Percentiles rank a stretch among this genome's conserved stretches.
phyloP scores from a whole-genome alignment of 2,888 invertebrate species.

The Xestia sexstrigata region DNA sequence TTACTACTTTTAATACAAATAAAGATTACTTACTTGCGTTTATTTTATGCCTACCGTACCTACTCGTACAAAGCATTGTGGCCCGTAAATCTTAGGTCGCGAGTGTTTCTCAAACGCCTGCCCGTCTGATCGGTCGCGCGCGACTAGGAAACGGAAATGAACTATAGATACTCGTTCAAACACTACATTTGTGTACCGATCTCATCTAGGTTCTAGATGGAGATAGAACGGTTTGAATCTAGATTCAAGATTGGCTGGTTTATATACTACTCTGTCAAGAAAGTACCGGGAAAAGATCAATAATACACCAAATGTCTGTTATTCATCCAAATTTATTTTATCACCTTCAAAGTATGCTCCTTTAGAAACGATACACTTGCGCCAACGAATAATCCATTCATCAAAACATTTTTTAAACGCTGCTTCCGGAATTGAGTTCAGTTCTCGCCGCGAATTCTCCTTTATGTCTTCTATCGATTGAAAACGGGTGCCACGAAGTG shows the following conservation, averaged over 20 bases:
- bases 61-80: slow-evolving; percentile 68
- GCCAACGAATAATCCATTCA: too few relatives aligned
- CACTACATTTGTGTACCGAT: slow-evolving; percentile 56
- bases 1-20: background rate
- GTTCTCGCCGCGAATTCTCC: too few relatives aligned
- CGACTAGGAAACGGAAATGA: slow-evolving; percentile 76
- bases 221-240: slow-evolving; percentile 20
- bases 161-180: slow-evolving; percentile 71
- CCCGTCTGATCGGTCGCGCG: slow-evolving; percentile 73
- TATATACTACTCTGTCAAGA: too few relatives aligned
- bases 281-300: too few relatives aligned
- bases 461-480: too few relatives aligned
- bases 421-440: too few relatives aligned
- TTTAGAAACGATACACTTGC: too few relatives aligned
- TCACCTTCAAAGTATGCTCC: too few relatives aligned
- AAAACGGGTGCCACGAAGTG: too few relatives aligned
- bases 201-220: slow-evolving; percentile 18
- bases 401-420: too few relatives aligned
- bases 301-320: too few relatives aligned
- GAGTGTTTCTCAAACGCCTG: slow-evolving; percentile 74
- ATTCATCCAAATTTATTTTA: too few relatives aligned
- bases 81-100: slow-evolving; percentile 78
- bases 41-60: slow-evolving; percentile 62
- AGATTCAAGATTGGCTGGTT: slow-evolving; percentile 16
- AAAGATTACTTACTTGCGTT: background rate